Percentiles rank a stretch among this genome's conserved stretches.
These are phyloP conservation scores for Orthonevra nobilis DNA, from an alignment of 2,888 invertebrate species.

Conservation along the genomic window DNA sequence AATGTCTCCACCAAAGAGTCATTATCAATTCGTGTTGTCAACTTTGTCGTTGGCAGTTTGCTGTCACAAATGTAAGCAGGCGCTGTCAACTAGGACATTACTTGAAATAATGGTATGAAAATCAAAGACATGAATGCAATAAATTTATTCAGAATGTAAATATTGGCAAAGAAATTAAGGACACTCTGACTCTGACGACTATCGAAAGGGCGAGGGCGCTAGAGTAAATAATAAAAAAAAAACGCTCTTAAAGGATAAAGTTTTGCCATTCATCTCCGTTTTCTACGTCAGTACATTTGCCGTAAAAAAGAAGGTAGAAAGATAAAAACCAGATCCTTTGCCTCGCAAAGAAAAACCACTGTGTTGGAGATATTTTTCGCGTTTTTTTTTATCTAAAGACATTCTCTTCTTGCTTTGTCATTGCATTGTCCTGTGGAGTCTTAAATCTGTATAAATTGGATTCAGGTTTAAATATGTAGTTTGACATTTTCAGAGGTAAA, in stretches of 20 bases:
- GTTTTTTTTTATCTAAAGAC: too few species aligned
- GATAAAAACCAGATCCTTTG: too few species aligned
- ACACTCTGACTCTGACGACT: constrained; percentile 4
- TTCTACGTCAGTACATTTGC: background rate
- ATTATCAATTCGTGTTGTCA: too few species aligned
- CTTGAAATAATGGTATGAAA: constrained; percentile 19
- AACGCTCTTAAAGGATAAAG: constrained; percentile 24
- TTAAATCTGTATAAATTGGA: too few species aligned
- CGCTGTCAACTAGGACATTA: constrained; percentile 22
- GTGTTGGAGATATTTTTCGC: too few species aligned
- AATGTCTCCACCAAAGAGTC: too few species aligned
- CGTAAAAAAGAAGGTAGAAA: too few species aligned
- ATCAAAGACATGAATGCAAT: constrained; percentile 29
- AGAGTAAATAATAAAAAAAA: background rate
- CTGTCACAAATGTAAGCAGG: background rate
- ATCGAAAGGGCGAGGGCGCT: background rate
- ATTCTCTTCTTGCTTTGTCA: too few species aligned
- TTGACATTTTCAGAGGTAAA: too few species aligned
- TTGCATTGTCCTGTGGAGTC: too few species aligned
- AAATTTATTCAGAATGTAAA: constrained; percentile 34
- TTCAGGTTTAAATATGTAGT: too few species aligned
- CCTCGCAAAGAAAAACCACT: too few species aligned
- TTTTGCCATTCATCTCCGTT: constrained; percentile 27
- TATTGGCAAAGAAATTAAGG: constrained; percentile 36
- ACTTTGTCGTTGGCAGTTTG: background rate